Evolutionary conservation across 2,888 invertebrate genomes (phyloP), one percentile per base, ranked within the genome.

Genomic region (Anthophora plumipes): DNA sequence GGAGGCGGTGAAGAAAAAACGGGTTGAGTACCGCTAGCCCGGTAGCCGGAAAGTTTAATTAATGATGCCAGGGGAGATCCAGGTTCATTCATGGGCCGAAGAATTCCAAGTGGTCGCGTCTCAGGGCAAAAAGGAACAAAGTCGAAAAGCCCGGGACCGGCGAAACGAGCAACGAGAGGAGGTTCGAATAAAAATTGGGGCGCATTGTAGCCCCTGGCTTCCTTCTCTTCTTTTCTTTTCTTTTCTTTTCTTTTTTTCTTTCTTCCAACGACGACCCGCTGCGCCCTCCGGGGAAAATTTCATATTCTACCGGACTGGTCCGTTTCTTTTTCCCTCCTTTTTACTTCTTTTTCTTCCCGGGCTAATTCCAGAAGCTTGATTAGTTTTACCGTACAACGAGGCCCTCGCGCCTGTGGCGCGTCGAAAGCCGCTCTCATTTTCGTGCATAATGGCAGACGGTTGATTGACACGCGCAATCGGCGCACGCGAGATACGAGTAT

Each of bases 321-420:
- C 7, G 17, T 46, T 61, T 17, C 43, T 84, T 86, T 81, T 80
- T 85, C 46, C 20, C 57, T 88, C 85, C 87, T 84, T 83, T 60
- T 61, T n/a, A n/a, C 41, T 39, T 22, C 6, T 12, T 9, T 12
- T 11, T 54, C 89, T 85, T 88, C 83, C 12, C 81, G 77, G 82
- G 85, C 90, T 90, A 90, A 91, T 91, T 91, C 91, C 90, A 90
- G 91, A 86, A 91, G 91, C 91, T 90, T 89, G 90, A 91, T 91
- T 91, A 91, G 88, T 89, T 90, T 89, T 80, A 86, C 79, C 81
- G 79, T 84, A 78, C 80, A 80, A 85, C 80, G 69, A 77, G 78
- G 64, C 83, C n/a, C 70, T 77, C 72, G 70, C 80, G 74, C 57
- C 68, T 41, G 64, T 12, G 43, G 71, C 68, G 66, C 60, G 71